Base-by-base conservation (phyloP, 2,888 invertebrate genomes). In the Caradrina clavipalpis region DNA sequence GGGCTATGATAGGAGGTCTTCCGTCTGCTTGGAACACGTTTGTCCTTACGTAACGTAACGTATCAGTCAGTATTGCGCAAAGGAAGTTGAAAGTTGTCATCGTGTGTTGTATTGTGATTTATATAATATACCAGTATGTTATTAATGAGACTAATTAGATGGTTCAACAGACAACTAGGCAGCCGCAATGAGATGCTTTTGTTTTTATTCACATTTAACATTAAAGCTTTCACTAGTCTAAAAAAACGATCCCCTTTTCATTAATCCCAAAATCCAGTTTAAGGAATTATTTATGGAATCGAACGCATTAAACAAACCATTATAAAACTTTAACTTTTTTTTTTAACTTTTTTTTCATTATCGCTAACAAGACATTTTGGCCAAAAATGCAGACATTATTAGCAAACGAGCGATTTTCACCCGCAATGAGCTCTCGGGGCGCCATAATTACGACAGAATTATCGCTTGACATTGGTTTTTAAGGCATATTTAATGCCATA, bases 391-490 rank as follows among this genome's bases (percentile, higher is more conserved):
- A 80, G 81, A 69, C 82, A 82, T 78, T 87, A 86, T 88, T 86
- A 85, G 80, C 78, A 87, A 87, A 88, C 79, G 84, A 80, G 82
- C 72, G 59, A 85, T 87, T 88, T 89, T 85, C 86, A 83, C 86
- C 85, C 80, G 78, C 79, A 84, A 86, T 85, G 84, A 87, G 75
- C 80, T 84, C 70, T 78, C 79, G 72, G 82, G 86, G 87, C 90
- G 89, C 89, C 88, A 85, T 89, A 88, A 91, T 89, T 88, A 88
- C 85, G 79, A 68, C 76, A 67, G 82, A 88, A 89, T 88, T 86
- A 89, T 87, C 80, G 72, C 88, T 88, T 88, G 84, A 88, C 87
- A 89, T 89, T 87, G 88, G 87, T 77, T 87, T 87, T 89, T 86
- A 89, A 88, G 85, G 80, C 83, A 84, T 88, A 90, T 88, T 90